phyloP scores from a whole-genome alignment of 1,140 invertebrate species.

The Trichonephila clavata region DNA sequence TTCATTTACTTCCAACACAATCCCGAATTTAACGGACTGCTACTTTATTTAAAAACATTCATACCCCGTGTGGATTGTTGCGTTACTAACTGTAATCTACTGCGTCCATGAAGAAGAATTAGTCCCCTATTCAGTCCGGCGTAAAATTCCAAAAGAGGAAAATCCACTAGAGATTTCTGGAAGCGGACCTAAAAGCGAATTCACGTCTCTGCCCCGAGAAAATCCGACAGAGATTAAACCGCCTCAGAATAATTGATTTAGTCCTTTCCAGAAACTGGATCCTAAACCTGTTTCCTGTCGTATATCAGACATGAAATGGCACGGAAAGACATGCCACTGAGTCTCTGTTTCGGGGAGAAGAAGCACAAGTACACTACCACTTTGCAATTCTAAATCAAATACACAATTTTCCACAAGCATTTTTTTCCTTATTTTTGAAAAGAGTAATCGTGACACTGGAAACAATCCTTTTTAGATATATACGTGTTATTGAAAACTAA shows the following conservation, averaged over 20 bases:
- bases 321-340: slow-evolving; percentile 41
- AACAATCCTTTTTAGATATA: no score
- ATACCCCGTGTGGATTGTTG: slow-evolving; percentile 5
- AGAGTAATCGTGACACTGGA: neutral
- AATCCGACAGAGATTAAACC: slow-evolving; percentile 69
- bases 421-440: neutral
- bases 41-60: slow-evolving; percentile 43
- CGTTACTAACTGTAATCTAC: slow-evolving; percentile 39
- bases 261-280: slow-evolving; percentile 70
- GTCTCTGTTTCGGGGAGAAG: neutral
- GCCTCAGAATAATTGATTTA: slow-evolving; percentile 72
- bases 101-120: slow-evolving; percentile 45
- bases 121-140: slow-evolving; percentile 50
- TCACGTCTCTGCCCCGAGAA: slow-evolving; percentile 28
- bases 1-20: neutral
- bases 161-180: slow-evolving; percentile 24
- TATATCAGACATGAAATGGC: slow-evolving; percentile 68
- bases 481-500: no score
- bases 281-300: slow-evolving; percentile 70
- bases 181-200: slow-evolving; percentile 47
- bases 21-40: slow-evolving; percentile 22
- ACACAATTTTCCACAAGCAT: neutral
- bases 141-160: slow-evolving; percentile 50
- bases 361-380: neutral
- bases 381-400: neutral